These are phyloP conservation scores for Parapristionchus giblindavisi DNA, from an alignment of 2,888 invertebrate genomes.

Conservation along the genomic window DNA sequence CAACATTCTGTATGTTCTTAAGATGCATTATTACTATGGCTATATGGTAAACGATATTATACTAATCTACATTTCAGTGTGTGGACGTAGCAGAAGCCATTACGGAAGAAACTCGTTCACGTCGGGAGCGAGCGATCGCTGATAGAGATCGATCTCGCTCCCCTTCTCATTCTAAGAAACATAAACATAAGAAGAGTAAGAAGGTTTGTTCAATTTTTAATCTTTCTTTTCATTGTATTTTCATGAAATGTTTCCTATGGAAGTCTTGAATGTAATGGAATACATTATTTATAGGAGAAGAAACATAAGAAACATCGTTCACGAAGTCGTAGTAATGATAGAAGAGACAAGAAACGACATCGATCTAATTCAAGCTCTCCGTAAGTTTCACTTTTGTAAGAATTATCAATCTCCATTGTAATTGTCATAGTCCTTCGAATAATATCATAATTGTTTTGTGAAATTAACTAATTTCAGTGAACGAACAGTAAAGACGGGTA, in stretches of 20 bases:
- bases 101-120: constrained; percentile 20
- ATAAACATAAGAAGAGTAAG: constrained; percentile 36
- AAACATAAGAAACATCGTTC: constrained; percentile 31
- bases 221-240: background rate
- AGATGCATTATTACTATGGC: background rate
- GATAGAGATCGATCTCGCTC: constrained; percentile 35
- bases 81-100: constrained; percentile 37
- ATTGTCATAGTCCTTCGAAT: background rate
- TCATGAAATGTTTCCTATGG: background rate
- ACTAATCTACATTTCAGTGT: background rate
- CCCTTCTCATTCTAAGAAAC: constrained; percentile 22
- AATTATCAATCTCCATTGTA: background rate
- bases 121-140: constrained; percentile 23
- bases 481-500: constrained; percentile 22
- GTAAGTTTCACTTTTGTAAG: constrained; percentile 9
- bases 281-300: constrained; percentile 6
- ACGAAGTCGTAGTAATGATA: constrained; percentile 31
- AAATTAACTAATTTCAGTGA: background rate
- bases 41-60: no score
- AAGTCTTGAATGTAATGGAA: background rate
- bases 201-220: background rate
- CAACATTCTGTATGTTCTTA: background rate
- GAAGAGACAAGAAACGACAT: constrained; percentile 11
- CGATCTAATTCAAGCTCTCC: constrained; percentile 25
- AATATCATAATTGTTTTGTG: background rate